phyloP scores from a whole-genome alignment of 2,113 vertebrate species.

The Mohoua ochrocephala region DNA sequence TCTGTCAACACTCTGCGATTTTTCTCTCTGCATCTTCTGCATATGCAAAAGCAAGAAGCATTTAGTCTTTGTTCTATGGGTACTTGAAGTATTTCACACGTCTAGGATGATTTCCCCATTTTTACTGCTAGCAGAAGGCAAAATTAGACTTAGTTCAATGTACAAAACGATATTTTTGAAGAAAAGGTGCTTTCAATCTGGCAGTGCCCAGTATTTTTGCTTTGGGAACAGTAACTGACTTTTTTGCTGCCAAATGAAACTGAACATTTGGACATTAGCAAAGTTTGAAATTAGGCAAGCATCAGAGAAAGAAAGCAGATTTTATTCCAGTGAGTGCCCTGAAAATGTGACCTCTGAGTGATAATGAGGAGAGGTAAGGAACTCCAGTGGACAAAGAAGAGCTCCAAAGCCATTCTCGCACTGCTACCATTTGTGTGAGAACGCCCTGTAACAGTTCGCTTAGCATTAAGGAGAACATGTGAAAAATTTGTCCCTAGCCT shows the following conservation, averaged over 20 bases:
- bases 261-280: not conserved
- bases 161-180: not conserved
- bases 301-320: not conserved
- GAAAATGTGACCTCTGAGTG: not conserved
- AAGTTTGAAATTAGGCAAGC: not conserved
- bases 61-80: not conserved
- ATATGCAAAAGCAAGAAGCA: not conserved
- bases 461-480: not conserved
- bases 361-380: not conserved
- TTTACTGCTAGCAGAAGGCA: not conserved
- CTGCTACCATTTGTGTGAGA: not conserved
- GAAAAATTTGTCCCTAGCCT: not conserved
- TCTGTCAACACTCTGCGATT: not conserved
- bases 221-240: not conserved
- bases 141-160: not conserved
- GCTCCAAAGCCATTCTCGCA: not conserved
- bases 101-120: not conserved
- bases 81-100: not conserved
- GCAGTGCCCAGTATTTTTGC: not conserved
- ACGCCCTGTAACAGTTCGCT: accelerated
- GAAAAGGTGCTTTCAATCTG: not conserved
- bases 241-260: not conserved
- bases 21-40: not conserved
- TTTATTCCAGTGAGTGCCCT: not conserved
- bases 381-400: not conserved